Evolutionary conservation across 1,140 invertebrate genomes (phyloP).

Genomic region (Drosophila pallidifrons): DNA sequence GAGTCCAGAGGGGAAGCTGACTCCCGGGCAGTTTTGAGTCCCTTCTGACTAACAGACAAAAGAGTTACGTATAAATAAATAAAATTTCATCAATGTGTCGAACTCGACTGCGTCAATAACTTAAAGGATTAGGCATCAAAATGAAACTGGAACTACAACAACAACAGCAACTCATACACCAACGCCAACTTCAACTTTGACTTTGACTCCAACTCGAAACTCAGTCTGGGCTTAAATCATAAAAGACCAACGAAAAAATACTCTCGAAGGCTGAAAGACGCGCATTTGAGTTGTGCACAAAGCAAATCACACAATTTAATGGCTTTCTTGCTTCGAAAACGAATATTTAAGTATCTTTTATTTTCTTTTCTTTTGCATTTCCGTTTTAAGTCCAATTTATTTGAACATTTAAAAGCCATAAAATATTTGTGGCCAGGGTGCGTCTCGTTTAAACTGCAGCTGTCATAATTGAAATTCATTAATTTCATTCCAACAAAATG

Average conservation of each 20-base stretch:
- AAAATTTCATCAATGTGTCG: slow-evolving; percentile 78
- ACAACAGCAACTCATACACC: slow-evolving; percentile 8
- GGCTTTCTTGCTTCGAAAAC: slow-evolving; percentile 49
- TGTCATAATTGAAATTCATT: slow-evolving; percentile 83
- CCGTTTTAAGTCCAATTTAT: slow-evolving; percentile 80
- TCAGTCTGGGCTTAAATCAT: slow-evolving; percentile 73
- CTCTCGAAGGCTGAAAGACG: slow-evolving; percentile 39
- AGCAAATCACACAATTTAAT: slow-evolving; percentile 83
- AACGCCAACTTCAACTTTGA: slow-evolving; percentile 5
- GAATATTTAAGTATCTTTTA: slow-evolving; percentile 11
- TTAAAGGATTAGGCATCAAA: slow-evolving; percentile 75
- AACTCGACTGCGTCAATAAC: slow-evolving; percentile 68
- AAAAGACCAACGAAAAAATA: slow-evolving; percentile 23
- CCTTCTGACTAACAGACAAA: slow-evolving; percentile 36
- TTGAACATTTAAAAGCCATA: slow-evolving; percentile 70
- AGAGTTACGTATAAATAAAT: slow-evolving; percentile 80
- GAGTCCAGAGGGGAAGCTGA: not conserved
- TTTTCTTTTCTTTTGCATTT: slow-evolving; percentile 59
- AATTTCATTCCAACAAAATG: slow-evolving; percentile 68
- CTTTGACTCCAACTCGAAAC: not conserved
- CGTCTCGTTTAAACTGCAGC: slow-evolving; percentile 49
- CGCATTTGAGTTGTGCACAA: slow-evolving; percentile 75
- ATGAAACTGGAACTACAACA: slow-evolving; percentile 24
- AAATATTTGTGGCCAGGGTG: slow-evolving; percentile 64
- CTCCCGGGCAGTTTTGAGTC: not conserved